A percentile compares a stretch with the other conserved stretches of the same genome.
phyloP scores from a whole-genome alignment of 2,797 vertebrate species.

The Tadarida brasiliensis region DNA sequence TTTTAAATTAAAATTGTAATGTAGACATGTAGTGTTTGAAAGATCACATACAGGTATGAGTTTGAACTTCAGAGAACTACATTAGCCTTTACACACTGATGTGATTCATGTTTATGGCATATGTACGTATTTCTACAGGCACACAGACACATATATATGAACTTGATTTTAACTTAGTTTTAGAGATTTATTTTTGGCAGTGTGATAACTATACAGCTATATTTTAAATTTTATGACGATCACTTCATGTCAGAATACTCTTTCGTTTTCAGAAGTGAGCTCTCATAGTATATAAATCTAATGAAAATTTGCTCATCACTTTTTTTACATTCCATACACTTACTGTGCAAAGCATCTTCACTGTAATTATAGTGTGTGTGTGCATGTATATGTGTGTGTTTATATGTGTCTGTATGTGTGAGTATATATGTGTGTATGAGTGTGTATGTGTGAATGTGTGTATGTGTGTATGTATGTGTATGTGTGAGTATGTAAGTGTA shows the following conservation, averaged over 20 bases:
- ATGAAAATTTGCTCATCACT: neutral
- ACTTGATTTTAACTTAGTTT: conserved; percentile 41
- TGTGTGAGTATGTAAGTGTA: neutral
- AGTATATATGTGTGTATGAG: neutral
- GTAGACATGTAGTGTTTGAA: neutral
- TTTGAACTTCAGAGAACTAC: conserved; percentile 11
- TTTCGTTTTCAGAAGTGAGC: neutral
- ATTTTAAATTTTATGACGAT: conserved; percentile 20
- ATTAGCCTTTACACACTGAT: neutral
- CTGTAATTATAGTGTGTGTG: neutral
- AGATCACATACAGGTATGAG: neutral
- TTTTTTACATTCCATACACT: neutral
- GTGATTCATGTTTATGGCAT: conserved; percentile 20
- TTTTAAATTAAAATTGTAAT: conserved; percentile 39
- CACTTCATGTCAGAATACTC: neutral
- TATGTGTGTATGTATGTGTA: neutral
- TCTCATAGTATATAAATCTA: neutral
- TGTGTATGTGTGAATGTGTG: neutral
- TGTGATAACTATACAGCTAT: neutral
- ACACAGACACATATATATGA: neutral
- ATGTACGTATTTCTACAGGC: neutral
- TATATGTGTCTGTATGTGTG: neutral
- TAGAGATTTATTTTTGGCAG: neutral
- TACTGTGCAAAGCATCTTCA: neutral
- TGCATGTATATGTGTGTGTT: neutral